Base-by-base conservation (phyloP, 2,113 vertebrate genomes). In the Oxygymnocypris stewartii region DNA sequence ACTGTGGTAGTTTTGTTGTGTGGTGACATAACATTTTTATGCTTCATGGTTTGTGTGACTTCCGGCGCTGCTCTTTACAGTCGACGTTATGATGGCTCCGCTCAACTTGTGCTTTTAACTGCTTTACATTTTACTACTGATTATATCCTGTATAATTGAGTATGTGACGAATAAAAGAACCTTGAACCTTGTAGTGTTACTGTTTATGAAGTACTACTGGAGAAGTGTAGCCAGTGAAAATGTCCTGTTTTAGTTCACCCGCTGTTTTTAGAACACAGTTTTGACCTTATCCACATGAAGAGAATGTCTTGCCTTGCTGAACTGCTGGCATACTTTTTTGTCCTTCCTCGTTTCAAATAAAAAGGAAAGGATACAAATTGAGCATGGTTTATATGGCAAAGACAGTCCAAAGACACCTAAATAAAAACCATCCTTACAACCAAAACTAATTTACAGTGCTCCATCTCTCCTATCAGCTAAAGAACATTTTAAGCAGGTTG, bases 241-340 rank as follows among this genome's bases (percentile, higher is more conserved):
- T 4, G 10, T 51, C 65, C 61, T 83, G 79, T 83, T 89, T 87
- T 78, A 87, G 86, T 79, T 85, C 86, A 87, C 7, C 44, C 9
- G n/a, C 71, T 77, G 78, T 87, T 82, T 85, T 89, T 78, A 87
- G 88, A 78, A 63, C 6, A 37, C 63, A 54, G 61, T 85, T 85
- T 79, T 79, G 81, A 77, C 73, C 82, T 88, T 80, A 78, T 87
- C 83, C 65, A 74, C 12, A 16, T 79, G 81, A 20, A 71, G 69
- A 51, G 65, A 80, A 78, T 49, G 13, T 67, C 86, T 59, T 51
- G 40, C 42, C 40, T 61, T n/a, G 59, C 47, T 89, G 77, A 73
- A 76, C 59, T 85, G 51, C 61, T 86, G 85, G 83, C 82, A 89
- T 79, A 89, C 82, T 86, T 89, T 80, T 78, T 28, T 61, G 79